Conservation (phyloP, 2,113 vertebrate genomes). For the Ornithorhynchus anatinus region DNA sequence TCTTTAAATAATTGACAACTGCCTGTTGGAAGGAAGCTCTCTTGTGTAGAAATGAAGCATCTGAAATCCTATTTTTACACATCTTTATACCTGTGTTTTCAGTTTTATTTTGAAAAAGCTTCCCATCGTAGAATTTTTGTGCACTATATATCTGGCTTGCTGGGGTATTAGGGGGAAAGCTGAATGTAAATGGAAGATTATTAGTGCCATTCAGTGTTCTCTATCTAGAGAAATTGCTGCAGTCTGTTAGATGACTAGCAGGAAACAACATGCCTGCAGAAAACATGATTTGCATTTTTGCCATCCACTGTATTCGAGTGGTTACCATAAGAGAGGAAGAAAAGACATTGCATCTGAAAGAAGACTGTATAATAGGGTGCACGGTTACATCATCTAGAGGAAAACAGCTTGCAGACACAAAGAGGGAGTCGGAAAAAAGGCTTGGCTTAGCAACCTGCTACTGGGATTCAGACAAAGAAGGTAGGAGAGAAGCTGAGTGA, state of each 20-base stretch:
- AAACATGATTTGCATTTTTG: not conserved
- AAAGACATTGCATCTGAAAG: not conserved
- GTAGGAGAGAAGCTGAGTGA: not conserved
- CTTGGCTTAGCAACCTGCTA: constrained; percentile 27
- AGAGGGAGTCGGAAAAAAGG: not conserved
- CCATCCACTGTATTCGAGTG: not conserved
- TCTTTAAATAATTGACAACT: too few species aligned
- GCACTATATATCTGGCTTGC: too few species aligned
- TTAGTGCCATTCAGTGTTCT: too few species aligned
- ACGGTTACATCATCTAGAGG: not conserved
- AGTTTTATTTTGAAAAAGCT: too few species aligned
- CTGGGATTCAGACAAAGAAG: constrained; percentile 43
- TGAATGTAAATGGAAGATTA: too few species aligned
- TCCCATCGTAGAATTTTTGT: too few species aligned
- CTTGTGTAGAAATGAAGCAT: too few species aligned
- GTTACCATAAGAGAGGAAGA: not conserved
- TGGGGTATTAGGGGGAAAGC: too few species aligned
- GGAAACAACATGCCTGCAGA: not conserved
- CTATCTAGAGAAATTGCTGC: not conserved
- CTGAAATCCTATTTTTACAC: too few species aligned
- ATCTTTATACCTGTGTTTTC: too few species aligned
- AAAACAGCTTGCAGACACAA: not conserved
- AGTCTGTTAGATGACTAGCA: not conserved
- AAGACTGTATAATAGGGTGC: not conserved
- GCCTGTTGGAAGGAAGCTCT: too few species aligned